A percentile compares a stretch with the other conserved stretches of the same genome.
These are phyloP conservation scores for Phymorhynchus buccinoides DNA, from an alignment of 1,140 invertebrate genomes.

Conservation along the genomic window DNA sequence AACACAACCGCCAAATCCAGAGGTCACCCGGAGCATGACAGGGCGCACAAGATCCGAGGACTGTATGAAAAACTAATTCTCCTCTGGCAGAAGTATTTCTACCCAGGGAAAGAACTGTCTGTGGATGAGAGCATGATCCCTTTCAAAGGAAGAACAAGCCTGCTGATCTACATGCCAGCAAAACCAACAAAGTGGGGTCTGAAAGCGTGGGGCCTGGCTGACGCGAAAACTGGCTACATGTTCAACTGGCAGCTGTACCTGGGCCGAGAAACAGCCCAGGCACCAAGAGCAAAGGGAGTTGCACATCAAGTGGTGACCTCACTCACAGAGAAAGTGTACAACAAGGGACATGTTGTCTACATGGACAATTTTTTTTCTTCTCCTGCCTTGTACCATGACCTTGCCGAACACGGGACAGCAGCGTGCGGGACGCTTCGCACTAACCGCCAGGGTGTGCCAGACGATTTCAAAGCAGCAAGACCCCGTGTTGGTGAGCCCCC, in stretches of 20 bases:
- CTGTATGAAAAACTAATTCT: constrained; percentile 30
- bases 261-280: constrained; percentile 46
- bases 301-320: too few relatives aligned
- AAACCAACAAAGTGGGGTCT: constrained; percentile 75
- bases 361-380: too few relatives aligned
- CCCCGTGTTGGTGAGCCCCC: too few relatives aligned
- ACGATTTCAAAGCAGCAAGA: too few relatives aligned
- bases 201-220: constrained; percentile 68
- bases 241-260: constrained; percentile 73
- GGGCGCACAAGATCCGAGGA: constrained; percentile 11
- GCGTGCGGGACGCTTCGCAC: too few relatives aligned
- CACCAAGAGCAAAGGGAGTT: too few relatives aligned
- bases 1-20: neutral
- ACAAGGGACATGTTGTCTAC: too few relatives aligned
- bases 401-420: too few relatives aligned
- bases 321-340: too few relatives aligned
- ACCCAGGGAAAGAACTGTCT: constrained; percentile 38
- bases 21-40: neutral
- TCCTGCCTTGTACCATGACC: too few relatives aligned
- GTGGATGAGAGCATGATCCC: constrained; percentile 64
- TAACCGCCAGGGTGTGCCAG: too few relatives aligned
- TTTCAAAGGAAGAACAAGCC: constrained; percentile 62
- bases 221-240: constrained; percentile 66
- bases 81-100: constrained; percentile 36
- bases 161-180: constrained; percentile 74